A percentile compares a stretch with the other conserved stretches of the same genome.
These are phyloP conservation scores for Eledona agricola DNA, from an alignment of 2,888 invertebrate species.

Conservation along the genomic window DNA sequence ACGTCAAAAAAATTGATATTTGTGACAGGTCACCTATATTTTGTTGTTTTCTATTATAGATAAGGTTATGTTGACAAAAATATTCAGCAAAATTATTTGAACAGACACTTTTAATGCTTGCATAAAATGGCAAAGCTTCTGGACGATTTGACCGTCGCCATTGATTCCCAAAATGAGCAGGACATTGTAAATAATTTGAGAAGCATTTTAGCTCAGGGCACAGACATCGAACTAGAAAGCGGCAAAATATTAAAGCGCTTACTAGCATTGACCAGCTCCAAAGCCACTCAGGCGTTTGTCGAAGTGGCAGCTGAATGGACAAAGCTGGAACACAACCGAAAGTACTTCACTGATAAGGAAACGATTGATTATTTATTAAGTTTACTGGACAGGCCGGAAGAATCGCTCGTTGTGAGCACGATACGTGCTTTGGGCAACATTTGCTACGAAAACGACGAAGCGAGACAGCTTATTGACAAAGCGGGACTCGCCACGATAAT, in stretches of 20 bases:
- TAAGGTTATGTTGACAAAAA: conserved; percentile 15
- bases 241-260: conserved; percentile 57
- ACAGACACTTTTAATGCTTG: conserved; percentile 2
- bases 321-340: conserved; percentile 79
- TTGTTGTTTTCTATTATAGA: too few species aligned
- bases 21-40: too few species aligned
- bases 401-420: conserved; percentile 73
- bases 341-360: conserved; percentile 71
- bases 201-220: conserved; percentile 48
- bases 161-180: conserved; percentile 20
- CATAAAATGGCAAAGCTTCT: conserved; percentile 7
- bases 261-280: conserved; percentile 59
- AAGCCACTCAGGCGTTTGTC: conserved; percentile 68
- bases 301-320: conserved; percentile 84
- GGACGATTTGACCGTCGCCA: conserved; percentile 8
- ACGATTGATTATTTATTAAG: conserved; percentile 69
- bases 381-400: conserved; percentile 66
- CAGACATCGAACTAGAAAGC: conserved; percentile 64
- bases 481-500: conserved; percentile 54
- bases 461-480: conserved; percentile 64
- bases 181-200: conserved; percentile 17
- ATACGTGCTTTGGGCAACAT: conserved; percentile 88
- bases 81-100: conserved; percentile 6
- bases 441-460: conserved; percentile 85
- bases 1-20: too few species aligned